Percentiles rank a stretch among this genome's conserved stretches.
phyloP scores from a whole-genome alignment of 2,888 invertebrate genomes.

The Geotrupes spiniger region DNA sequence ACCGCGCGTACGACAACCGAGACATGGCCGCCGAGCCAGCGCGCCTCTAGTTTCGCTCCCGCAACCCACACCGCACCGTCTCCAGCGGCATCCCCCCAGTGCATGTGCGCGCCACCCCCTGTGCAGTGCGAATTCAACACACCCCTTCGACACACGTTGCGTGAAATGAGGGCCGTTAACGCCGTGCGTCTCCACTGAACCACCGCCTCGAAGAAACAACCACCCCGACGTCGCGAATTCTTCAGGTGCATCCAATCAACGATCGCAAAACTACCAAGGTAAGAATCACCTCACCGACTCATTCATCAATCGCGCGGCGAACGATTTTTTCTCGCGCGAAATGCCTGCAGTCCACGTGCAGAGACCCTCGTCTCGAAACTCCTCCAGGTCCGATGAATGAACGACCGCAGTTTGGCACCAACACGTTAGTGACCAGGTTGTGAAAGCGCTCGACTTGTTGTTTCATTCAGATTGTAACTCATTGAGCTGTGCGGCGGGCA shows the following conservation, averaged over 20 bases:
- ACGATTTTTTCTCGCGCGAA: no score
- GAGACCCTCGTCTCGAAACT: constrained; percentile 28
- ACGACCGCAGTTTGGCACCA: constrained; percentile 37
- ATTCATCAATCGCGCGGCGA: no score
- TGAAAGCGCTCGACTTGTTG: constrained; percentile 24
- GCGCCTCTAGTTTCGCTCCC: constrained; percentile 26
- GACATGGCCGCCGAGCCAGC: constrained; percentile 28
- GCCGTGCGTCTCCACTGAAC: neutral
- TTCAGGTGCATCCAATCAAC: neutral
- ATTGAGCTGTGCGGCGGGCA: constrained; percentile 30
- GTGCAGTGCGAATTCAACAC: constrained; percentile 5
- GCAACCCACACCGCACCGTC: constrained; percentile 24
- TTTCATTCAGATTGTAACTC: constrained; percentile 34
- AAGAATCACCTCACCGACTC: constrained; percentile 37
- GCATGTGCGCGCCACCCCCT: constrained; percentile 23
- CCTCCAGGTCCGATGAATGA: constrained; percentile 28
- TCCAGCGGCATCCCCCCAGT: constrained; percentile 23
- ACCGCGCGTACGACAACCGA: constrained; percentile 12
- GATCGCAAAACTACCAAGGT: constrained; percentile 34
- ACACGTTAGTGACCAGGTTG: constrained; percentile 42
- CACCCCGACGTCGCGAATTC: neutral
- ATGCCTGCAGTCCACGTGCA: no score
- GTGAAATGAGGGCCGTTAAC: neutral
- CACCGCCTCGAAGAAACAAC: constrained; percentile 8
- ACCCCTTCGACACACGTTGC: no score